These are phyloP conservation scores for Semaprochilodus insignis DNA, from an alignment of 2,797 vertebrate species.

Conservation along the genomic window DNA sequence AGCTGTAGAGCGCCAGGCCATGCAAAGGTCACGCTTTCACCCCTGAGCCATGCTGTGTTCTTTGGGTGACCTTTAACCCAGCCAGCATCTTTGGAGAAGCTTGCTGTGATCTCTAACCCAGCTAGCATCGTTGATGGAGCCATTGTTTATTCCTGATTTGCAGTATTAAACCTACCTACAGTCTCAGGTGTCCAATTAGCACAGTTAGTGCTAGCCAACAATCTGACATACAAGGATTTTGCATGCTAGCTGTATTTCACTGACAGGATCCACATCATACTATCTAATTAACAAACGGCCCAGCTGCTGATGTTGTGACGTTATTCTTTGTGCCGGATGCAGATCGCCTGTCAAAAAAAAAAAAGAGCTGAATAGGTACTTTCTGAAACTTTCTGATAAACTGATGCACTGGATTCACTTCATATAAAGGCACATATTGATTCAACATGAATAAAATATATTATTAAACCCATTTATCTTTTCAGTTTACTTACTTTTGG, in stretches of 20 bases:
- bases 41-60: background rate
- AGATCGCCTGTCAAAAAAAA: background rate
- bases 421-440: too few relatives aligned
- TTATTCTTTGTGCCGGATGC: background rate
- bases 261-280: background rate
- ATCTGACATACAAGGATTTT: background rate
- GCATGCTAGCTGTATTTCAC: conserved; percentile 3
- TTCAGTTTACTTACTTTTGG: too few relatives aligned
- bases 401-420: too few relatives aligned
- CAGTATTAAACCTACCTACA: background rate
- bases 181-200: conserved; percentile 19
- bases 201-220: background rate
- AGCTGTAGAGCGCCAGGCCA: background rate
- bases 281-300: background rate
- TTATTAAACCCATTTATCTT: too few relatives aligned
- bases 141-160: background rate
- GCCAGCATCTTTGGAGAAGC: background rate
- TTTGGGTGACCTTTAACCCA: background rate
- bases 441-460: too few relatives aligned
- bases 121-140: background rate
- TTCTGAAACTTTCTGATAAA: background rate
- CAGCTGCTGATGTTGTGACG: background rate
- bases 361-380: background rate
- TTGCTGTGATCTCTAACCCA: background rate
- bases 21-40: background rate